A percentile compares a stretch with the other conserved stretches of the same genome.
These are phyloP conservation scores for Brassicogethes aeneus DNA, from an alignment of 2,888 invertebrate species.

Conservation along the genomic window DNA sequence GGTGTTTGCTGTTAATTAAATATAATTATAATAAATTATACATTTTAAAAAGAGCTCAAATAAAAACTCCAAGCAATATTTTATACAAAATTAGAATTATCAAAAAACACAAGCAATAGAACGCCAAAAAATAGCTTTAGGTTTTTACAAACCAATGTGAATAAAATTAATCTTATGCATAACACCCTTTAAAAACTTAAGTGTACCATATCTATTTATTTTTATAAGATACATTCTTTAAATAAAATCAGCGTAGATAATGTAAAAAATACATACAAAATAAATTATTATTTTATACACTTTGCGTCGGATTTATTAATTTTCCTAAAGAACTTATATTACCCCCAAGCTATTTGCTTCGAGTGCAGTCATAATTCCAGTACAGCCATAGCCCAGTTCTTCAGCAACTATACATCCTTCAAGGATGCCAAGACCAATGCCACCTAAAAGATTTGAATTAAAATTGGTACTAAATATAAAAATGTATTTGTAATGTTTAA, in stretches of 20 bases:
- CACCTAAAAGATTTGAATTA: slow-evolving; percentile 49
- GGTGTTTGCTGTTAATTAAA: slow-evolving; percentile 69
- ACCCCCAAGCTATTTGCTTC: slow-evolving; percentile 80
- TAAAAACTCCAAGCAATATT: too few relatives aligned
- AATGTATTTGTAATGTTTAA: too few relatives aligned
- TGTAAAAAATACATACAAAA: neutral
- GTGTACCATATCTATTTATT: too few relatives aligned
- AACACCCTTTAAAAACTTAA: too few relatives aligned
- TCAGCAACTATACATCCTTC: slow-evolving; percentile 79
- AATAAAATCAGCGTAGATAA: neutral
- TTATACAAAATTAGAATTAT: too few relatives aligned
- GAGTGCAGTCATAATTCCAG: slow-evolving; percentile 84
- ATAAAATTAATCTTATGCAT: too few relatives aligned
- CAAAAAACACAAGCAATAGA: too few relatives aligned
- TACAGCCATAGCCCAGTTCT: slow-evolving; percentile 87
- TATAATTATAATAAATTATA: neutral
- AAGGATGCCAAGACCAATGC: slow-evolving; percentile 63
- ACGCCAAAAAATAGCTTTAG: too few relatives aligned
- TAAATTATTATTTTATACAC: too few relatives aligned
- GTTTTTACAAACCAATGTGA: too few relatives aligned
- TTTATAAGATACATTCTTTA: slow-evolving; percentile 2
- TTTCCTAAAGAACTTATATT: too few relatives aligned
- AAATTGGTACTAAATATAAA: neutral
- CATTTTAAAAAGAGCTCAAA: neutral
- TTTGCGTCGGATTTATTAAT: too few relatives aligned